Evolutionary conservation across 2,888 invertebrate genomes (phyloP), one percentile per base, ranked within the genome.

Genomic region (Acheta domesticus): DNA sequence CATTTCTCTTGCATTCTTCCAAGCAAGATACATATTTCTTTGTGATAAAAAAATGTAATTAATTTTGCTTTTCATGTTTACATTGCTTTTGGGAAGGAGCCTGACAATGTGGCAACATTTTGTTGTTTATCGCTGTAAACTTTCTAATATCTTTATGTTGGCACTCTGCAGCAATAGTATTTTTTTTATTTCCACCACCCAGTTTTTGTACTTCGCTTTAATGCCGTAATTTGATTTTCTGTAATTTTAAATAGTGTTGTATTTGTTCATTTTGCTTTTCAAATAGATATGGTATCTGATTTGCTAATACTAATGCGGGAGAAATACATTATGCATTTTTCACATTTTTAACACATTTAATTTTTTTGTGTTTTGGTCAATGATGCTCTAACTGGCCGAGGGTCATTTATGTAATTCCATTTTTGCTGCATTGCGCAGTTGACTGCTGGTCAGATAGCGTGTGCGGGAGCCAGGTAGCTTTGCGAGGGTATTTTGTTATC

Each of bases 401-500:
- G 12, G n/a, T 62, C n/a, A 62, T 62, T 36, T 19, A 62, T 11
- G n/a, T 62, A 21, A 21, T 36, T 75, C 16, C 75, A 19, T 21
- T 75, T 75, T 75, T 36, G 19, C 48, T 75, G 23, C 23, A 36
- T 75, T 75, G 75, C 21, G 23, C 48, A 75, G 16, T 14, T 36
- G 78, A 36, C 78, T 73, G 78, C 36, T 73, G 50, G 78, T 50
- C 78, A 78, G 78, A 73, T 23, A 74, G 48, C 73, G 77, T 49
- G 76, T 49, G 23, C 21, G 73, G n/a, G 78, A 20, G 21, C 73
- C 14, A 73, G 36, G 19, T 48, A 74, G 80, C 78, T 80, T 80
- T 50, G 78, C n/a, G 62, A 62, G 62, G 62, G 62, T 62, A 62
- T 79, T 80, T 81, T 80, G 79, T 79, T 76, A 78, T 79, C 78